Evolutionary conservation across 2,113 vertebrate genomes (phyloP).

Genomic region (Epinephelus cyanopodus): DNA sequence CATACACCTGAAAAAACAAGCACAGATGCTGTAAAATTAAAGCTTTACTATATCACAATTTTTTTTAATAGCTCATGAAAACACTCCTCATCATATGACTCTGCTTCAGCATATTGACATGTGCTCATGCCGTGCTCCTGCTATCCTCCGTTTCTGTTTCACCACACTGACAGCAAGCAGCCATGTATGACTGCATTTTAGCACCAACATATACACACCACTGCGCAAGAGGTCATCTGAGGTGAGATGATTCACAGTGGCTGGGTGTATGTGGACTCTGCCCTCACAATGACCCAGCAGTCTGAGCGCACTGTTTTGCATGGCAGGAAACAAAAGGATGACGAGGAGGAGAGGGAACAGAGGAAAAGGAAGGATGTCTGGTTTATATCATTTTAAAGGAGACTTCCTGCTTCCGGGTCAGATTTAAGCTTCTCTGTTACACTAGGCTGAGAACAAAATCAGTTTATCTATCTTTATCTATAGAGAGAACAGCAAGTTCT

Average conservation of each 20-base stretch:
- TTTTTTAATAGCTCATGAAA: not conserved
- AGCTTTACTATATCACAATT: not conserved
- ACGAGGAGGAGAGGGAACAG: not conserved
- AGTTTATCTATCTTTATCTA: no score
- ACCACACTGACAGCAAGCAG: constrained; percentile 4
- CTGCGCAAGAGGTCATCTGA: constrained; percentile 9
- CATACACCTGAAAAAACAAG: not conserved
- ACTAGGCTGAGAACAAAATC: no score
- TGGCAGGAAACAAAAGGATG: constrained; percentile 36
- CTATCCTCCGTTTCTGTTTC: not conserved
- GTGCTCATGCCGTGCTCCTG: not conserved
- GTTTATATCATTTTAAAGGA: constrained; percentile 20
- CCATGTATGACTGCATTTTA: not conserved
- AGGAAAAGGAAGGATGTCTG: constrained; percentile 11
- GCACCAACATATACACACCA: not conserved
- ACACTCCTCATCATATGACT: not conserved
- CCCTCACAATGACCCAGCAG: constrained; percentile 42
- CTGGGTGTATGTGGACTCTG: constrained; percentile 16
- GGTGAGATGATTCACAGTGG: constrained; percentile 13
- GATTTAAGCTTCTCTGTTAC: not conserved
- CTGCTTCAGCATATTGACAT: not conserved
- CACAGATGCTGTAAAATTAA: not conserved
- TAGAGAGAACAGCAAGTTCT: not conserved
- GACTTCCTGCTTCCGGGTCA: constrained; percentile 32
- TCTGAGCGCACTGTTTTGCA: constrained; percentile 51